A percentile compares a stretch with the other conserved stretches of the same genome.
Evolutionary conservation across 2,888 invertebrate species (phyloP).

Genomic region (Aricia artaxerxes): DNA sequence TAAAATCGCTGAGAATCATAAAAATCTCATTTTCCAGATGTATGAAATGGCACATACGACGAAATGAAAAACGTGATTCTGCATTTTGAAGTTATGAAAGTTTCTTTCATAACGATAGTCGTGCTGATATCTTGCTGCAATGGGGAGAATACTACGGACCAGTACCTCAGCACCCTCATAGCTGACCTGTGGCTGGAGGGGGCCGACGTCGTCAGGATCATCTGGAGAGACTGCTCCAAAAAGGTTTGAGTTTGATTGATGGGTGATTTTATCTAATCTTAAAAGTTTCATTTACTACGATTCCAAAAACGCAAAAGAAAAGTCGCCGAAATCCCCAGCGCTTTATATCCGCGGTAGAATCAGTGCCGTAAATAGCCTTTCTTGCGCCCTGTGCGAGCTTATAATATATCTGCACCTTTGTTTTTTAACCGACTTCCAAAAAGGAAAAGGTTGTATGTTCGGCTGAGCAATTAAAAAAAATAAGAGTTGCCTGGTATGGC

Average conservation of each 20-base stretch:
- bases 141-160: constrained; percentile 58
- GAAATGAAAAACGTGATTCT: constrained; percentile 57
- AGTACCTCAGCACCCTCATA: constrained; percentile 63
- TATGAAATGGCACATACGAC: constrained; percentile 54
- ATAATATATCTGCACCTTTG: too few species aligned
- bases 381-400: too few species aligned
- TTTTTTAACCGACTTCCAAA: too few species aligned
- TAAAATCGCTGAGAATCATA: not conserved
- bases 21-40: constrained; percentile 31
- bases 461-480: too few species aligned
- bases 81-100: constrained; percentile 49
- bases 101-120: constrained; percentile 50
- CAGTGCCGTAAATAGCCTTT: too few species aligned
- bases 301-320: not conserved
- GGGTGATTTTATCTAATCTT: not conserved
- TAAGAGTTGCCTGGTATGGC: too few species aligned
- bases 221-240: constrained; percentile 76
- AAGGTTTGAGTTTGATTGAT: constrained; percentile 55
- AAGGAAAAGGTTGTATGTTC: too few species aligned
- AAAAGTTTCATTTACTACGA: not conserved
- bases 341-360: too few species aligned
- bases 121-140: constrained; percentile 51
- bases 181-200: constrained; percentile 76
- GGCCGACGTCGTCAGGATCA: constrained; percentile 65
- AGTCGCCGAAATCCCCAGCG: too few species aligned